phyloP scores from a whole-genome alignment of 2,113 vertebrate genomes.

The Hydrolagus affinis region DNA sequence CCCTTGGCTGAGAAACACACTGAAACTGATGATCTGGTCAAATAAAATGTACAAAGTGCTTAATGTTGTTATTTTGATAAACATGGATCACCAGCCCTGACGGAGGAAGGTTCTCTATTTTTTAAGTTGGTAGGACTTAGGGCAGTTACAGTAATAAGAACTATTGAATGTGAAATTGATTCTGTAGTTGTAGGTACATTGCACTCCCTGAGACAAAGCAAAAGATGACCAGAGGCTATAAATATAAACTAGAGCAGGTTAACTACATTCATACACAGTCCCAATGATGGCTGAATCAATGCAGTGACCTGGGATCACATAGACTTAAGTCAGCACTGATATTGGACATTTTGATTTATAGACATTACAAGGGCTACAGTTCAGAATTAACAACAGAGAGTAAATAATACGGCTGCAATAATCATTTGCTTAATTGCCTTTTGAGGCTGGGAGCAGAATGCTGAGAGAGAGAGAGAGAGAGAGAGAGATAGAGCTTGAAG shows the following conservation, averaged over 20 bases:
- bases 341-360: background rate
- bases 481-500: too few species aligned
- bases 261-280: background rate
- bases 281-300: conserved; percentile 9
- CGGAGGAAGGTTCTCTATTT: too few species aligned
- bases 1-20: too few species aligned
- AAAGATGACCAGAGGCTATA: background rate
- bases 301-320: conserved; percentile 14
- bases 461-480: background rate
- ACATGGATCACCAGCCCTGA: too few species aligned
- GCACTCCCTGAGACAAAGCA: too few species aligned
- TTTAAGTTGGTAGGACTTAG: too few species aligned
- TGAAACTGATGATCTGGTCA: too few species aligned
- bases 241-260: background rate
- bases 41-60: too few species aligned
- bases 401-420: background rate
- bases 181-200: background rate
- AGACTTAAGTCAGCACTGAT: background rate
- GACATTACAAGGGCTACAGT: background rate
- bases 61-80: too few species aligned
- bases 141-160: background rate
- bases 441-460: background rate
- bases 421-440: background rate
- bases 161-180: background rate
- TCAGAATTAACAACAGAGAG: background rate